Evolutionary conservation across 2,888 invertebrate genomes (phyloP).

Genomic region (Cheilosia grossa): DNA sequence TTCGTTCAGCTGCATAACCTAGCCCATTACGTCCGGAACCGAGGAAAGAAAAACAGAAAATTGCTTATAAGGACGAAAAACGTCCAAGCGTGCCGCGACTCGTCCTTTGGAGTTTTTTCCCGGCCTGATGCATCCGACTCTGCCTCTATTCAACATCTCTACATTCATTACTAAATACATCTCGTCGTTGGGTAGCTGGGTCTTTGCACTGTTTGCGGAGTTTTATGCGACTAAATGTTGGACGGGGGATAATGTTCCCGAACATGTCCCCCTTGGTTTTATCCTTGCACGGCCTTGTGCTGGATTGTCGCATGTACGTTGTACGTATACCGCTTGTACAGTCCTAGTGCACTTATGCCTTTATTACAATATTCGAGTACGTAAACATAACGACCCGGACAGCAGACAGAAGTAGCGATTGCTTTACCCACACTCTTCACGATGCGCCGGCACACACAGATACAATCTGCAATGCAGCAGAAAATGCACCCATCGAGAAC

Average conservation of each 20-base stretch:
- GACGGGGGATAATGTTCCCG: constrained; percentile 7
- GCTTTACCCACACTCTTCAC: constrained; percentile 15
- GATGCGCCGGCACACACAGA: constrained; percentile 47
- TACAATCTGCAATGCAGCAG: constrained; percentile 68
- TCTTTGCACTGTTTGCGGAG: constrained; percentile 21
- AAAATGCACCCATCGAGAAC: constrained; percentile 51
- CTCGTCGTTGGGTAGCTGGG: constrained; percentile 22
- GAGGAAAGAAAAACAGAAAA: constrained; percentile 40
- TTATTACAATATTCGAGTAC: constrained; percentile 67
- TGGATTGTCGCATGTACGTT: constrained; percentile 31
- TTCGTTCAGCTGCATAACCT: constrained; percentile 42
- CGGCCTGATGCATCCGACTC: constrained; percentile 17
- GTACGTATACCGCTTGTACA: constrained; percentile 16
- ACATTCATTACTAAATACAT: constrained; percentile 34
- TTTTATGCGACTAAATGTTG: constrained; percentile 32
- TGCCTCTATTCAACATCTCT: constrained; percentile 10
- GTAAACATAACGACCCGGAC: constrained; percentile 57
- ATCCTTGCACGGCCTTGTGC: constrained; percentile 34
- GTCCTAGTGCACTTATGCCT: constrained; percentile 55
- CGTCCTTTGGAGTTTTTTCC: constrained; percentile 45
- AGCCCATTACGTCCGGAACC: constrained; percentile 16
- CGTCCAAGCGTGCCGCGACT: constrained; percentile 52
- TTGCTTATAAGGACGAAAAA: constrained; percentile 59
- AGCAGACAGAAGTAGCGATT: constrained; percentile 32
- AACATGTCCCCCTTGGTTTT: constrained; percentile 8